Percentiles rank a stretch among this genome's conserved stretches.
phyloP scores from a whole-genome alignment of 2,797 vertebrate species.

The Labroides dimidiatus region DNA sequence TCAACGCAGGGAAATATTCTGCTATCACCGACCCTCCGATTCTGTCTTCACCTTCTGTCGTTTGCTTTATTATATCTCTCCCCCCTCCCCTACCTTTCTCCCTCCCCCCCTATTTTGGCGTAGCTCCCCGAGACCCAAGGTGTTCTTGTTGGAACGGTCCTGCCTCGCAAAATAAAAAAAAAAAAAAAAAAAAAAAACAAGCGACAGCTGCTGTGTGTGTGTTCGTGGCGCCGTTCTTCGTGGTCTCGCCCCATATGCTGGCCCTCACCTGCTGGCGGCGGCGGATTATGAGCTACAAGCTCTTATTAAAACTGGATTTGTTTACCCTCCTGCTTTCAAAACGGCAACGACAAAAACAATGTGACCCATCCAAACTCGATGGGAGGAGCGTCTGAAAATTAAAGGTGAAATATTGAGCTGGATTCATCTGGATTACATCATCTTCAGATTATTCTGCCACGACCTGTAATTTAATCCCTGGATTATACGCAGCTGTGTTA shows the following conservation, averaged over 20 bases:
- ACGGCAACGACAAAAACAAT: conserved; percentile 67
- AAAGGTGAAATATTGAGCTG: too few relatives aligned
- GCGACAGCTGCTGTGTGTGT: conserved; percentile 74
- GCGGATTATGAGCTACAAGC: conserved; percentile 85
- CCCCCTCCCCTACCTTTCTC: conserved; percentile 32
- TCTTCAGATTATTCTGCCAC: too few relatives aligned
- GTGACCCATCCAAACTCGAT: conserved; percentile 43
- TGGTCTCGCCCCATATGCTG: conserved; percentile 81
- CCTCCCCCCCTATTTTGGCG: conserved; percentile 59
- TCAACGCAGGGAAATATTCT: conserved; percentile 45
- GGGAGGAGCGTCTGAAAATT: too few relatives aligned
- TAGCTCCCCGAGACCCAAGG: conserved; percentile 63
- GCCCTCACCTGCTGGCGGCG: conserved; percentile 81
- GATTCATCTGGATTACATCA: too few relatives aligned
- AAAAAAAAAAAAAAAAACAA: too few relatives aligned
- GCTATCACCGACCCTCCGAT: conserved; percentile 22
- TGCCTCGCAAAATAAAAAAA: conserved; percentile 62
- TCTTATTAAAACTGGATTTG: conserved; percentile 89
- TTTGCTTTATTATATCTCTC: conserved; percentile 52
- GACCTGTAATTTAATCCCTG: too few relatives aligned
- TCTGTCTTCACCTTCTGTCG: conserved; percentile 53
- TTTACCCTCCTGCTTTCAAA: conserved; percentile 74
- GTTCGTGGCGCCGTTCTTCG: conserved; percentile 24
- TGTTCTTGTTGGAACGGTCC: conserved; percentile 68
- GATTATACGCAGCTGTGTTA: too few relatives aligned